Conservation (phyloP, 2,888 invertebrate species). For the Phlogophora meticulosa region DNA sequence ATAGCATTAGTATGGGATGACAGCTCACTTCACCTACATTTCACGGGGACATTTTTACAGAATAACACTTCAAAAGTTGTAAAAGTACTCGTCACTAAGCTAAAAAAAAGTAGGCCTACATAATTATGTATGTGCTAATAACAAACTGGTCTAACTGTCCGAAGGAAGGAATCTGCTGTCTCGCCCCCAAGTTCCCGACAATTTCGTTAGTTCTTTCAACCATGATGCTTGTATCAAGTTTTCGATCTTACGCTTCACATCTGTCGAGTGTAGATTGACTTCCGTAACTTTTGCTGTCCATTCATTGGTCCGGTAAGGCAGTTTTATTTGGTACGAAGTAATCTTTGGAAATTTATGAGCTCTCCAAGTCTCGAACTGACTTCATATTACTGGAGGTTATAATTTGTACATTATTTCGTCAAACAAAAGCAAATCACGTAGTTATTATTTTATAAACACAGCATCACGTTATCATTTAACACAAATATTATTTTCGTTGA, state of each 20-base stretch:
- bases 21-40: no score
- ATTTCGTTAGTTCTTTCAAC: slow-evolving; percentile 23
- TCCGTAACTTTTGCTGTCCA: slow-evolving; percentile 2
- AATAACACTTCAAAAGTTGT: no score
- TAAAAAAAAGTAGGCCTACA: no score
- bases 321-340: not conserved
- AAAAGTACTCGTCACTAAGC: no score
- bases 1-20: no score
- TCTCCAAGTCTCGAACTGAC: not conserved
- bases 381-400: slow-evolving; percentile 3
- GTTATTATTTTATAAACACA: slow-evolving; percentile 12
- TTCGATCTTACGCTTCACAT: slow-evolving; percentile 9
- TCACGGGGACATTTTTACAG: no score
- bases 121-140: no score
- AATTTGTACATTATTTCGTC: not conserved
- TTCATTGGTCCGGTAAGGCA: not conserved
- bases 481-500: slow-evolving; percentile 26
- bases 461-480: slow-evolving; percentile 26
- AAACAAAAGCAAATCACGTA: not conserved
- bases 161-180: not conserved
- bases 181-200: slow-evolving; percentile 5
- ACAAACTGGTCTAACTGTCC: not conserved
- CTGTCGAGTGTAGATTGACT: slow-evolving; percentile 14
- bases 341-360: slow-evolving; percentile 8
- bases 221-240: slow-evolving; percentile 31